Conservation (phyloP, 2,797 vertebrate species). For the Prunella strophiata region DNA sequence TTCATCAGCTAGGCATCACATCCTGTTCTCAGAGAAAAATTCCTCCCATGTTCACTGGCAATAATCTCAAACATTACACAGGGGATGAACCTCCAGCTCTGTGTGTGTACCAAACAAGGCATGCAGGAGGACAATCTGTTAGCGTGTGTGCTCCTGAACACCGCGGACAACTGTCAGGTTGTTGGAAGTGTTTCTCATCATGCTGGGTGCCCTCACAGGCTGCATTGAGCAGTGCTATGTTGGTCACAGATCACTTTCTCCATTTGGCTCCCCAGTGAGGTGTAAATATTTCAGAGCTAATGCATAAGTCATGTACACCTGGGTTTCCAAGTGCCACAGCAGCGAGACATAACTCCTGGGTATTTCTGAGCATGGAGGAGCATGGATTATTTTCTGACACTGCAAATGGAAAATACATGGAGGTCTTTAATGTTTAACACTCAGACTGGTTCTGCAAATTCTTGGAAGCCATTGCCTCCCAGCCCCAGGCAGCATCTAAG, state of each 20-base stretch:
- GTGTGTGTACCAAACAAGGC: not conserved
- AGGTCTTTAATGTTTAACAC: conserved; percentile 3
- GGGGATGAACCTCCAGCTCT: not conserved
- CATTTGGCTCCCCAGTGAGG: conserved; percentile 31
- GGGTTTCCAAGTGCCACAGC: not conserved
- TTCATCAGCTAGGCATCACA: not conserved
- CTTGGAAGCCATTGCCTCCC: not conserved
- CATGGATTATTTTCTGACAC: not conserved
- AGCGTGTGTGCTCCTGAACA: not conserved
- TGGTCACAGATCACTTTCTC: conserved; percentile 48
- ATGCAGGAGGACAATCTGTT: not conserved
- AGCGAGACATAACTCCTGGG: conserved; percentile 18
- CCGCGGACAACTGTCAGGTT: not conserved
- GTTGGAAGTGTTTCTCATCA: not conserved
- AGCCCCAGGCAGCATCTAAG: not conserved
- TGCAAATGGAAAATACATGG: conserved; percentile 18
- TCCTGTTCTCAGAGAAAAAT: not conserved
- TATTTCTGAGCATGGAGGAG: conserved; percentile 14
- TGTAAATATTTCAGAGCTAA: conserved; percentile 60
- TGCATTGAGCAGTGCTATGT: not conserved
- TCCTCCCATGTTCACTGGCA: not conserved
- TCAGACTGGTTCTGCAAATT: not conserved
- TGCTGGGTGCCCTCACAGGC: not conserved
- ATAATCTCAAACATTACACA: not conserved
- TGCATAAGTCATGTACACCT: conserved; percentile 60